Percentiles rank a stretch among this genome's conserved stretches.
Conservation (phyloP, 2,888 invertebrate species). For the Noctua pronuba region DNA sequence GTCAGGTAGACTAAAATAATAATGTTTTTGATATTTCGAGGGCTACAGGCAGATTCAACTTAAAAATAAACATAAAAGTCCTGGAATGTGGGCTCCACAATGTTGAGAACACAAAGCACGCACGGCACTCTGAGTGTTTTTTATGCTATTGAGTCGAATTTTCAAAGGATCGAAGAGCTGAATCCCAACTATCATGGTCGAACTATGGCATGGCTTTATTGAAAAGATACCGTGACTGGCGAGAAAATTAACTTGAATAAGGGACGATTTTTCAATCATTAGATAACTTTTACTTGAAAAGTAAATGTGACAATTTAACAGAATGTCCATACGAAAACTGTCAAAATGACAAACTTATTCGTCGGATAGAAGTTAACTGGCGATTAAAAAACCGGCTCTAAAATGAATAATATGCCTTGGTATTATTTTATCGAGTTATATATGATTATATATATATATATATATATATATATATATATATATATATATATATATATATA, state of each 20-base stretch:
- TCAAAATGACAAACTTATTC: too few species aligned
- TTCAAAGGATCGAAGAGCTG: conserved; percentile 2
- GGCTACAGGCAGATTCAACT: background rate
- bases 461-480: too few species aligned
- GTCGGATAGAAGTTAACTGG: too few species aligned
- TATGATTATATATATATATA: too few species aligned
- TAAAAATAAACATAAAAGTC: conserved; percentile 16
- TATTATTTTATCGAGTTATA: background rate
- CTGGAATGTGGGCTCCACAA: background rate
- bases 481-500: too few species aligned
- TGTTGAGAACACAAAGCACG: conserved; percentile 15
- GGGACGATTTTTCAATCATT: too few species aligned
- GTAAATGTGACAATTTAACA: too few species aligned
- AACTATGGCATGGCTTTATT: conserved; percentile 1
- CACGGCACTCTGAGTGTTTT: conserved; percentile 14
- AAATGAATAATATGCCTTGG: background rate
- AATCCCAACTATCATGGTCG: conserved; percentile 19
- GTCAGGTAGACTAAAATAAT: background rate
- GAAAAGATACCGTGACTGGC: background rate
- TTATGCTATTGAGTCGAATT: conserved; percentile 24
- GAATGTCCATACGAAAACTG: too few species aligned
- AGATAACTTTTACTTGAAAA: too few species aligned
- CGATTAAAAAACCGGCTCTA: too few species aligned
- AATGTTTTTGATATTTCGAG: too few species aligned
- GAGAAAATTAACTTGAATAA: background rate